These are phyloP conservation scores for Glossophaga mutica DNA, from an alignment of 2,797 vertebrate genomes.

Conservation along the genomic window DNA sequence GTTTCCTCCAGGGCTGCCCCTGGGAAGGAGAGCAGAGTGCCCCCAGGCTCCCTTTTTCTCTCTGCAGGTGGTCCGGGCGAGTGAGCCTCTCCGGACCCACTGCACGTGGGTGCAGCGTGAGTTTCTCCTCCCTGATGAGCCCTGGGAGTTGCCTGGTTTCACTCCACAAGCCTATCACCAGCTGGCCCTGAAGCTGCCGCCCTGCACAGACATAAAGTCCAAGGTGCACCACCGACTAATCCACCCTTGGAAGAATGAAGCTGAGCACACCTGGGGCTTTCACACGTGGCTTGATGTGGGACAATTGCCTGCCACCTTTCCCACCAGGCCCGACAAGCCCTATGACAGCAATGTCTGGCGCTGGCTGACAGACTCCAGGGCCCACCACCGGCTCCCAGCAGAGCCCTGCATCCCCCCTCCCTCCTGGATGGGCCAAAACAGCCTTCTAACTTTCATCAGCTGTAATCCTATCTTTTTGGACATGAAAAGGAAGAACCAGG, in stretches of 20 bases:
- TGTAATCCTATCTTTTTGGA: slow-evolving; percentile 54
- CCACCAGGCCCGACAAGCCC: slow-evolving; percentile 51
- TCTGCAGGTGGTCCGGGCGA: slow-evolving; percentile 40
- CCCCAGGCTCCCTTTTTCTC: not conserved
- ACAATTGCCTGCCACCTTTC: slow-evolving; percentile 67
- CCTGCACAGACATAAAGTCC: slow-evolving; percentile 46
- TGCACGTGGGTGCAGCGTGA: slow-evolving; percentile 41
- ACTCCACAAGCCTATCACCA: slow-evolving; percentile 46
- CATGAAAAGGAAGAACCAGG: slow-evolving; percentile 6
- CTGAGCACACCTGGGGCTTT: slow-evolving; percentile 68
- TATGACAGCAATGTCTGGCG: slow-evolving; percentile 78
- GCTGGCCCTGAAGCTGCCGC: slow-evolving; percentile 43
- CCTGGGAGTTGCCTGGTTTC: slow-evolving; percentile 63
- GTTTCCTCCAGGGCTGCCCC: not conserved
- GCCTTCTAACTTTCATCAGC: slow-evolving; percentile 64
- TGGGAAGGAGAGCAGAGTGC: too few species aligned
- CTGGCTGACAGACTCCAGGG: slow-evolving; percentile 40
- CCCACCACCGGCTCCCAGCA: not conserved
- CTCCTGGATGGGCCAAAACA: slow-evolving; percentile 73
- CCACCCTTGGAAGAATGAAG: not conserved
- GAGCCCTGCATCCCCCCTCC: slow-evolving; percentile 67
- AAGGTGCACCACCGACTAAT: not conserved
- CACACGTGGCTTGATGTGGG: slow-evolving; percentile 77
- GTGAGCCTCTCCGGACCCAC: not conserved
- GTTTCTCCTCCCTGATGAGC: slow-evolving; percentile 28